A percentile compares a stretch with the other conserved stretches of the same genome.
phyloP scores from a whole-genome alignment of 1,140 invertebrate species.

The Zaprionus inermis region DNA sequence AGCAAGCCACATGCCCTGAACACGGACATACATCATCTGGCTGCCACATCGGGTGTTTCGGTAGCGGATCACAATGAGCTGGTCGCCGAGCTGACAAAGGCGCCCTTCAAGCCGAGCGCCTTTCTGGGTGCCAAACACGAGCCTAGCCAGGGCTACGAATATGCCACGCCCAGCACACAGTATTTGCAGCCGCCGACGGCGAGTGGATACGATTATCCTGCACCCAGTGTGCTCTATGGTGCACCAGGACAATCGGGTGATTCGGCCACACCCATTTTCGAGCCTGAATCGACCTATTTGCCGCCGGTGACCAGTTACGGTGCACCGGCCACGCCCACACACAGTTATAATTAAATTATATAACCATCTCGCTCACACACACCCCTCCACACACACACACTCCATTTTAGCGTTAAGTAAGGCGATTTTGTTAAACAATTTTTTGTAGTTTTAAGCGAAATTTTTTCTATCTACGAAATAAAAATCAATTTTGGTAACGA shows the following conservation, averaged over 20 bases:
- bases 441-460: conserved; percentile 33
- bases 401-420: conserved; percentile 1
- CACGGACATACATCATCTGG: conserved; percentile 52
- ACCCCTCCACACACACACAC: neutral
- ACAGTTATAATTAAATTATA: conserved; percentile 69
- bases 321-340: conserved; percentile 55
- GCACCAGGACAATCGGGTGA: conserved; percentile 66
- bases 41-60: conserved; percentile 1
- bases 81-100: conserved; percentile 51
- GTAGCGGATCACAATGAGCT: conserved; percentile 35
- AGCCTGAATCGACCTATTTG: conserved; percentile 67
- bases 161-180: conserved; percentile 58
- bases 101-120: conserved; percentile 76
- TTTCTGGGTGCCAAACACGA: conserved; percentile 75
- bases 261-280: conserved; percentile 72
- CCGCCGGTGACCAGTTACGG: conserved; percentile 57
- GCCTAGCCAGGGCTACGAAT: conserved; percentile 55
- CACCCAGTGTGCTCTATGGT: conserved; percentile 57
- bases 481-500: neutral
- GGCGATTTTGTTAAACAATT: conserved; percentile 23
- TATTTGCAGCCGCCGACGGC: conserved; percentile 60
- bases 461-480: conserved; percentile 2
- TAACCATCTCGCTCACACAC: neutral
- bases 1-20: conserved; percentile 73
- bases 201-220: conserved; percentile 66